phyloP scores from a whole-genome alignment of 2,797 vertebrate genomes.

The Valencia hispanica region DNA sequence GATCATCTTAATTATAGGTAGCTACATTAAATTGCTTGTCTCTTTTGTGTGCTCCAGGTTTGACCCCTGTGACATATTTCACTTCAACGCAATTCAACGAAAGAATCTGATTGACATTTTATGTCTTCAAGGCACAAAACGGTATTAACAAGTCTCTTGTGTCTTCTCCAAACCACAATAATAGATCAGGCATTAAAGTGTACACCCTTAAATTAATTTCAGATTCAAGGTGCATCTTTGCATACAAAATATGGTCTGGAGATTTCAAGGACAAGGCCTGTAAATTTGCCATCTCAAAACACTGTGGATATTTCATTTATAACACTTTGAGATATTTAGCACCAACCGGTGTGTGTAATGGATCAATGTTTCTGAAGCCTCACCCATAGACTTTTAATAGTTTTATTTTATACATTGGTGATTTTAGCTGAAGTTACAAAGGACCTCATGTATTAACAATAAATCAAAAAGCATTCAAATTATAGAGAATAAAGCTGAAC shows the following conservation, averaged over 20 bases:
- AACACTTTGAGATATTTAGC: conserved; percentile 1
- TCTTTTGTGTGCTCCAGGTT: conserved; percentile 21
- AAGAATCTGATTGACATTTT: conserved; percentile 59
- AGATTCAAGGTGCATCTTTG: conserved; percentile 26
- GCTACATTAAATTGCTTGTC: conserved; percentile 10
- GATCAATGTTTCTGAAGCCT: conserved; percentile 1
- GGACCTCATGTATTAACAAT: background rate
- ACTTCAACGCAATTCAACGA: conserved; percentile 36
- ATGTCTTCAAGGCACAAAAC: conserved; percentile 54
- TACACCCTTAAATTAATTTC: conserved; percentile 58
- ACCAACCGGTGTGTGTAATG: conserved; percentile 8
- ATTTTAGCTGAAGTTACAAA: background rate
- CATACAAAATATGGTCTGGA: conserved; percentile 48
- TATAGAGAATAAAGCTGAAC: background rate
- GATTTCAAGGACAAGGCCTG: conserved; percentile 58
- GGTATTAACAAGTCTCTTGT: conserved; percentile 59
- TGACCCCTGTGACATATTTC: conserved; percentile 21
- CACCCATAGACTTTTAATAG: background rate
- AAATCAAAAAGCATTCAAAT: background rate
- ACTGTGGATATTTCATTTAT: conserved; percentile 26
- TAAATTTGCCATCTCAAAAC: conserved; percentile 13
- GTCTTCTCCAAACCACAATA: conserved; percentile 42
- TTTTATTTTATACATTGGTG: background rate
- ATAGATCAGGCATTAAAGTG: conserved; percentile 55
- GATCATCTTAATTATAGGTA: background rate